Conservation (phyloP, 2,888 invertebrate species). For the Drosophila rellima region DNA sequence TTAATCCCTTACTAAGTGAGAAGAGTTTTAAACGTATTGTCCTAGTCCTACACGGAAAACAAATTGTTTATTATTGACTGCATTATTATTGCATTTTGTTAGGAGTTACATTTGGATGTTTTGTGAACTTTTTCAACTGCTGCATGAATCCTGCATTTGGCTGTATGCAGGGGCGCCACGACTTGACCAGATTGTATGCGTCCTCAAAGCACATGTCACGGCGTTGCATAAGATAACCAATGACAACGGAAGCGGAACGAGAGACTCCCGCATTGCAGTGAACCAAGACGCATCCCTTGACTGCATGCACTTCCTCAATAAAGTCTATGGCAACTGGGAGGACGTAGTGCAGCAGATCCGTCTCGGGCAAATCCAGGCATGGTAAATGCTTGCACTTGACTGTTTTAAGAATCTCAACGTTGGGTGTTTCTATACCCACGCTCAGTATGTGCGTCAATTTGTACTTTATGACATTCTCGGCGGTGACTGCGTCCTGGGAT, state of each 20-base stretch:
- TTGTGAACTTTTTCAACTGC: constrained; percentile 86
- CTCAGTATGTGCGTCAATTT: constrained; percentile 92
- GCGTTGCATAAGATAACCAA: constrained; percentile 92
- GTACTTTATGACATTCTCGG: constrained; percentile 87
- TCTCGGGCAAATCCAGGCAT: constrained; percentile 92
- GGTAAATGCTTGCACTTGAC: constrained; percentile 86
- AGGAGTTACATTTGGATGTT: constrained; percentile 1
- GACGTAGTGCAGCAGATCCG: constrained; percentile 86
- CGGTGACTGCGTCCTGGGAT: constrained; percentile 93
- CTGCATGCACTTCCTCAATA: constrained; percentile 87
- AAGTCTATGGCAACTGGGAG: constrained; percentile 88
- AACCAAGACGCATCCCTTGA: constrained; percentile 88
- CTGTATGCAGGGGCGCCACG: constrained; percentile 89
- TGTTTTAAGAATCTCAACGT: constrained; percentile 48
- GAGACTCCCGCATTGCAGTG: constrained; percentile 98
- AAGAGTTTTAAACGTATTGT: neutral
- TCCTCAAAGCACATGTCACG: constrained; percentile 87
- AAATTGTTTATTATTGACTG: constrained; percentile 1
- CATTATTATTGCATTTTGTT: neutral
- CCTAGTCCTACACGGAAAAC: constrained; percentile 6
- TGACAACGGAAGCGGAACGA: constrained; percentile 91
- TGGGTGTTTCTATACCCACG: constrained; percentile 89
- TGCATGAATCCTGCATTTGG: constrained; percentile 93
- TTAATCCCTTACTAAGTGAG: neutral
- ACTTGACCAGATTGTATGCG: constrained; percentile 90